Percentiles rank a stretch among this genome's conserved stretches.
These are phyloP conservation scores for Guaruba guarouba DNA, from an alignment of 2,113 vertebrate species.

Conservation along the genomic window DNA sequence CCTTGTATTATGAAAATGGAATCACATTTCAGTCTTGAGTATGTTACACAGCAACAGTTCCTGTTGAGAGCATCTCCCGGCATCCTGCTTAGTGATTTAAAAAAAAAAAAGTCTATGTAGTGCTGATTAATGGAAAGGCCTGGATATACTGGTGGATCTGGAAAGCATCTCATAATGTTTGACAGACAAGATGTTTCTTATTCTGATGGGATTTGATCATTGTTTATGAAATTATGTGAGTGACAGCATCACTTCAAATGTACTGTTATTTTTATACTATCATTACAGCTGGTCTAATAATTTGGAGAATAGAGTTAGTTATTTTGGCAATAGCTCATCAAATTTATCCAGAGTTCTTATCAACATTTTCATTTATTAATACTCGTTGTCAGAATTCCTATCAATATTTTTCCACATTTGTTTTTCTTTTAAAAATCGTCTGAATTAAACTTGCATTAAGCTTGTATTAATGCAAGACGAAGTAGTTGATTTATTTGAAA, in stretches of 20 bases:
- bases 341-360: constrained; percentile 22
- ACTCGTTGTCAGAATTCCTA: constrained; percentile 5
- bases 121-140: constrained; percentile 35
- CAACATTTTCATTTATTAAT: constrained; percentile 55
- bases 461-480: background rate
- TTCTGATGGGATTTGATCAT: constrained; percentile 50
- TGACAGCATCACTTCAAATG: constrained; percentile 20
- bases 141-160: constrained; percentile 14
- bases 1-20: constrained; percentile 5
- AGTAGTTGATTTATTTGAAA: constrained; percentile 1
- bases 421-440: background rate
- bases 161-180: constrained; percentile 43
- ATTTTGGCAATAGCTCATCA: constrained; percentile 38
- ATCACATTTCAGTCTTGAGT: constrained; percentile 1
- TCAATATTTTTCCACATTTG: constrained; percentile 35
- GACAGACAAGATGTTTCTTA: constrained; percentile 51
- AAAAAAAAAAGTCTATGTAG: background rate
- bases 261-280: constrained; percentile 26
- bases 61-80: background rate
- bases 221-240: constrained; percentile 45
- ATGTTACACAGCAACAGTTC: constrained; percentile 13
- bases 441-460: background rate
- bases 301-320: constrained; percentile 40
- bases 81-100: background rate
- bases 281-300: constrained; percentile 42